Evolutionary conservation across 1,140 invertebrate genomes (phyloP).

Genomic region (Zaprionus vittiger): DNA sequence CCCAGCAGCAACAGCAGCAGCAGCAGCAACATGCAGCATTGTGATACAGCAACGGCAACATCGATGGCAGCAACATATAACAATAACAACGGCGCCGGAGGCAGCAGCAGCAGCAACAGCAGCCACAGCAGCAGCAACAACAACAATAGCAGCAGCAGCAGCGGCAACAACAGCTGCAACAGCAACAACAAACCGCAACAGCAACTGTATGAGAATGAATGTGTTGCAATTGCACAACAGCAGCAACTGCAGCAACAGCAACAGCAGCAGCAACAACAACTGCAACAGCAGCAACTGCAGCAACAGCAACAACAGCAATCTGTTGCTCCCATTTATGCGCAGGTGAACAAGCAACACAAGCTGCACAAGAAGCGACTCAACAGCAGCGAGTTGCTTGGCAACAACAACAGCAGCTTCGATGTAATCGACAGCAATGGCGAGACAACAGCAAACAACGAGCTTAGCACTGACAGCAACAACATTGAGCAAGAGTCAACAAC

Average conservation of each 20-base stretch:
- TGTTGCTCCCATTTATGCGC: slow-evolving; percentile 75
- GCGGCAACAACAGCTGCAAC: slow-evolving; percentile 19
- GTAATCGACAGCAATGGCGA: slow-evolving; percentile 31
- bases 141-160: slow-evolving; percentile 23
- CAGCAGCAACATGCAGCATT: slow-evolving; percentile 38
- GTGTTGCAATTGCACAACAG: slow-evolving; percentile 65
- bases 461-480: slow-evolving; percentile 17
- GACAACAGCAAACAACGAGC: slow-evolving; percentile 16
- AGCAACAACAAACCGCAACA: slow-evolving; percentile 41
- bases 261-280: slow-evolving; percentile 23
- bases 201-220: slow-evolving; percentile 77
- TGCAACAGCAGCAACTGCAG: too few relatives aligned
- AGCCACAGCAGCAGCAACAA: slow-evolving; percentile 37
- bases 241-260: slow-evolving; percentile 43
- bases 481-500: slow-evolving; percentile 13
- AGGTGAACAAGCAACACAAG: slow-evolving; percentile 83
- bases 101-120: slow-evolving; percentile 25
- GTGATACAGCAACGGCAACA: slow-evolving; percentile 40
- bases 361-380: slow-evolving; percentile 64
- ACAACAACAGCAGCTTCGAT: slow-evolving; percentile 37
- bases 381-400: slow-evolving; percentile 32
- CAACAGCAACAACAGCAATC: slow-evolving; percentile 9
- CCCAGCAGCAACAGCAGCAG: slow-evolving; percentile 33
- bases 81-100: slow-evolving; percentile 36
- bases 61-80: slow-evolving; percentile 26